A percentile compares a stretch with the other conserved stretches of the same genome.
Conservation (phyloP, 2,113 vertebrate genomes). For the Numida meleagris region DNA sequence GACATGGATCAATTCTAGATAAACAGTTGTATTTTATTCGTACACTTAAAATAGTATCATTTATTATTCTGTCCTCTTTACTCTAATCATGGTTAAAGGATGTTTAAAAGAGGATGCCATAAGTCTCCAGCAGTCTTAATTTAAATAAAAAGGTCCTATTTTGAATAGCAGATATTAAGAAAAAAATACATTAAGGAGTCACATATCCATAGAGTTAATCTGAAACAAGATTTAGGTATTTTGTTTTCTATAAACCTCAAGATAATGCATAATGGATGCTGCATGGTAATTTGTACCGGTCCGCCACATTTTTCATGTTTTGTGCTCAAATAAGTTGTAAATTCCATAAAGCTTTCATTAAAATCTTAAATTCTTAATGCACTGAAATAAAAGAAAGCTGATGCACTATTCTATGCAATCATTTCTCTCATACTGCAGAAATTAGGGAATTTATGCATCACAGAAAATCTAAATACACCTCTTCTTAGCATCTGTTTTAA, state of each 20-base stretch:
- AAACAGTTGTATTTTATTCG: conserved; percentile 71
- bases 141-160: background rate
- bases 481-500: background rate
- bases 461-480: background rate
- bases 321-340: background rate
- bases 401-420: background rate
- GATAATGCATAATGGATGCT: background rate
- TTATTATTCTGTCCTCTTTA: conserved; percentile 61
- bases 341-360: background rate
- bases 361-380: background rate
- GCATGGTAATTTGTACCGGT: background rate
- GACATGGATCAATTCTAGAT: conserved; percentile 71
- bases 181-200: background rate
- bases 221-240: background rate
- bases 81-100: conserved; percentile 41
- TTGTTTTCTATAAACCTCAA: background rate
- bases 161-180: background rate
- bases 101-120: conserved; percentile 20
- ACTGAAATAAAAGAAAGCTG: background rate
- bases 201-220: background rate
- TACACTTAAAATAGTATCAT: conserved; percentile 52
- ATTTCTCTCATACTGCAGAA: background rate
- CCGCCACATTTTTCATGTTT: background rate
- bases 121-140: background rate
- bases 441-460: background rate